Conservation (phyloP, 2,113 vertebrate species). For the Zapornia atra region DNA sequence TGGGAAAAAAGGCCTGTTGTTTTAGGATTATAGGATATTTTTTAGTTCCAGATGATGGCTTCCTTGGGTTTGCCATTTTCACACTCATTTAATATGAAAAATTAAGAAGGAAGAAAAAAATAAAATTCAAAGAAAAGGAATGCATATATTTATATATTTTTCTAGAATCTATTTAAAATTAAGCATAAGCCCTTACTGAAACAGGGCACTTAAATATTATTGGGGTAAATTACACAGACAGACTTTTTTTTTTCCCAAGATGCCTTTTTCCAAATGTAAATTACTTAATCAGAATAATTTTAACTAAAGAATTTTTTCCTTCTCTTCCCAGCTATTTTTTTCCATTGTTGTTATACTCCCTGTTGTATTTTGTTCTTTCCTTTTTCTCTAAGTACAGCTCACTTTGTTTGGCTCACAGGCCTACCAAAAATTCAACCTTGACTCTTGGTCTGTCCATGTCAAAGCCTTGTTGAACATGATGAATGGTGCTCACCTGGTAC, state of each 20-base stretch:
- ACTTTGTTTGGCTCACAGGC: neutral
- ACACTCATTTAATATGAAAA: neutral
- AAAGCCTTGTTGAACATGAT: neutral
- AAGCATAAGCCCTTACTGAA: neutral
- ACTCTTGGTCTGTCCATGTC: neutral
- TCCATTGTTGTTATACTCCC: neutral
- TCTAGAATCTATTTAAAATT: neutral
- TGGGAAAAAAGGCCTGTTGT: neutral
- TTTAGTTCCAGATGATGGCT: neutral
- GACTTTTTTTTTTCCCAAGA: no score
- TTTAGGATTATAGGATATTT: neutral
- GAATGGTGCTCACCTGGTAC: neutral
- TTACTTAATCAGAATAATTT: neutral
- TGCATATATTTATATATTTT: neutral
- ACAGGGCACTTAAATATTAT: neutral
- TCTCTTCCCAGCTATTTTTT: neutral
- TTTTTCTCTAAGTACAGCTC: neutral
- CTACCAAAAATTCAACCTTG: neutral
- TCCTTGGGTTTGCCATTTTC: neutral
- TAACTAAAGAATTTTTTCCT: neutral
- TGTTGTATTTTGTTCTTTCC: neutral
- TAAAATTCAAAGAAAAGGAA: neutral
- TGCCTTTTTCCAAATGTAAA: neutral
- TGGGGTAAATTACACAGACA: neutral
- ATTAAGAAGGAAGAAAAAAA: neutral